phyloP scores from a whole-genome alignment of 1,140 invertebrate species.

The Drosophila eugracilis region DNA sequence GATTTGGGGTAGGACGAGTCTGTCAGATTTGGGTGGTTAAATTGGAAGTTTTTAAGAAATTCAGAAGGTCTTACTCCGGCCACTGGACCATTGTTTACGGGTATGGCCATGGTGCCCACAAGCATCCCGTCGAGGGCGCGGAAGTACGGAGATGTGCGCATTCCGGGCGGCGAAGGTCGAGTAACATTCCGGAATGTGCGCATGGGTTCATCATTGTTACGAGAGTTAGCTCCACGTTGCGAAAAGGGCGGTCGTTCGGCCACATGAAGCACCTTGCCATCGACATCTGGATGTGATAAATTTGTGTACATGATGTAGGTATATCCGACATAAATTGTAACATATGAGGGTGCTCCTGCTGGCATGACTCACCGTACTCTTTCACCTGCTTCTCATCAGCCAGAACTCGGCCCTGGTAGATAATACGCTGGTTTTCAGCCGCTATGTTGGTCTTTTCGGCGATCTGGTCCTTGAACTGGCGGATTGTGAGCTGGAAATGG shows the following conservation, averaged over 20 bases:
- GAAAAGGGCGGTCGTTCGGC: slow-evolving; percentile 93
- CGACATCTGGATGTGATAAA: slow-evolving; percentile 88
- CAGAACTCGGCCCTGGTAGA: slow-evolving; percentile 96
- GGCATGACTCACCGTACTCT: slow-evolving; percentile 91
- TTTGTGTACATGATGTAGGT: background rate
- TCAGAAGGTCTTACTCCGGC: slow-evolving; percentile 47
- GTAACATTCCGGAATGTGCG: slow-evolving; percentile 62
- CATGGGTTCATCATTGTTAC: slow-evolving; percentile 83
- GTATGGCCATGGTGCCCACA: slow-evolving; percentile 87
- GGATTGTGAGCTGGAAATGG: slow-evolving; percentile 90
- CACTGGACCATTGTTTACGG: slow-evolving; percentile 65
- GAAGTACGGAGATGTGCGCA: slow-evolving; percentile 80
- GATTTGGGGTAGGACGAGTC: slow-evolving; percentile 56
- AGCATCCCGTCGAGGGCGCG: slow-evolving; percentile 81
- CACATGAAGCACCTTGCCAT: slow-evolving; percentile 96
- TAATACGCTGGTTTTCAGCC: slow-evolving; percentile 93
- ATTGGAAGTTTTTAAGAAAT: background rate
- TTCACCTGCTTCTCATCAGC: slow-evolving; percentile 95
- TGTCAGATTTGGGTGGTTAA: background rate
- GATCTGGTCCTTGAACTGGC: slow-evolving; percentile 94
- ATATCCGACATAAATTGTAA: background rate
- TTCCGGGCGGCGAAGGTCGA: slow-evolving; percentile 68
- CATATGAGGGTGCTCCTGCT: background rate
- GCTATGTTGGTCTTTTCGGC: slow-evolving; percentile 90
- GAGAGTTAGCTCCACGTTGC: slow-evolving; percentile 67